These are phyloP conservation scores for Suricata suricatta DNA, from an alignment of 2,113 vertebrate species.

Conservation along the genomic window DNA sequence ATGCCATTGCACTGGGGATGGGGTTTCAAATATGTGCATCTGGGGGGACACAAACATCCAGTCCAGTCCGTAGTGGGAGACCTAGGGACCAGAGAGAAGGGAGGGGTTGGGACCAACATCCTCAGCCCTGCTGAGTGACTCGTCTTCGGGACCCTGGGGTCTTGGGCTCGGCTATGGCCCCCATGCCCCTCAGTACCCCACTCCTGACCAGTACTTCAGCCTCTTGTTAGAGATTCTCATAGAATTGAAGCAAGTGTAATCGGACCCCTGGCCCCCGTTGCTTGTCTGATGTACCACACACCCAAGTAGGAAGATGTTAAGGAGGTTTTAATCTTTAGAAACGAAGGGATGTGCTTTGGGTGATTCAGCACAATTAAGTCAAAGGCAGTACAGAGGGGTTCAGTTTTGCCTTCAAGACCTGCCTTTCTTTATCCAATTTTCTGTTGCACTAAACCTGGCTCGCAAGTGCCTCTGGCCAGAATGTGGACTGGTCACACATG, in stretches of 20 bases:
- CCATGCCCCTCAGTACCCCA: not conserved
- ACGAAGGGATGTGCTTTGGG: not conserved
- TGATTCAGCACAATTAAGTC: not conserved
- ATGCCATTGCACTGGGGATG: not conserved
- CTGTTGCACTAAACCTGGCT: not conserved
- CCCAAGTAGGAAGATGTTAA: not conserved
- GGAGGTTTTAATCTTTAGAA: not conserved
- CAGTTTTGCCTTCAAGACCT: not conserved
- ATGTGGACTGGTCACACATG: rapidly evolving
- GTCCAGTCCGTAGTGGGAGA: not conserved
- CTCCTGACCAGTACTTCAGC: not conserved
- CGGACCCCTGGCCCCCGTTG: not conserved
- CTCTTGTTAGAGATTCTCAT: not conserved
- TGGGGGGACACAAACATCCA: not conserved
- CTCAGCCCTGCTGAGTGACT: not conserved
- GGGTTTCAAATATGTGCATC: not conserved
- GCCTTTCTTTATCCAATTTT: not conserved
- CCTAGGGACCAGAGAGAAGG: not conserved
- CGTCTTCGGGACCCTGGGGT: not conserved
- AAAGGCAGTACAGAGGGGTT: not conserved
- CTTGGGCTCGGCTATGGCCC: rapidly evolving
- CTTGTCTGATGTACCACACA: not conserved
- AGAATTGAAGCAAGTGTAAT: not conserved
- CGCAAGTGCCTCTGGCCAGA: not conserved
- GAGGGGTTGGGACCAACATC: not conserved